Evolutionary conservation across 1,140 invertebrate species (phyloP).

Genomic region (Prorops nasuta): DNA sequence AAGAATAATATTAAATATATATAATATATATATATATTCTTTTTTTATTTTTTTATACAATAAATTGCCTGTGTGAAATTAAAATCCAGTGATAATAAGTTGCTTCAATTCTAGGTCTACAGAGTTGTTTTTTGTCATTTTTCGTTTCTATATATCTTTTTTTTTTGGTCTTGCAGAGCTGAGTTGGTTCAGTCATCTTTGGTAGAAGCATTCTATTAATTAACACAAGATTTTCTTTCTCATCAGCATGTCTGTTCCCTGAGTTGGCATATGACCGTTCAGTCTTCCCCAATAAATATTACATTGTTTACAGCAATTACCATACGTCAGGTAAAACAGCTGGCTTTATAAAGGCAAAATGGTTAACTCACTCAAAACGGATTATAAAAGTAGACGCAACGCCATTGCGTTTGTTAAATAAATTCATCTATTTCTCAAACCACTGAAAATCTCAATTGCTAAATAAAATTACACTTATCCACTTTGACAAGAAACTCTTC

Average conservation of each 20-base stretch:
- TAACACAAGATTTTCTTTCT: slow-evolving; percentile 30
- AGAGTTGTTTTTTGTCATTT: too few relatives aligned
- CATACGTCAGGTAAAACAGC: slow-evolving; percentile 32
- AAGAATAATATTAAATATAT: slow-evolving; percentile 29
- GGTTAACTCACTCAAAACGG: too few relatives aligned
- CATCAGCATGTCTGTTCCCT: slow-evolving; percentile 43
- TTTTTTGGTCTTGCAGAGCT: slow-evolving; percentile 45
- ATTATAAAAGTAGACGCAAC: too few relatives aligned
- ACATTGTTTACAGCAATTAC: slow-evolving; percentile 31
- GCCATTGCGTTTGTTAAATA: too few relatives aligned
- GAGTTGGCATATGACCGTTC: slow-evolving; percentile 49
- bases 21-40: slow-evolving; percentile 31
- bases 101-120: too few relatives aligned
- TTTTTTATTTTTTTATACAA: slow-evolving; percentile 19
- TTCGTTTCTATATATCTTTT: slow-evolving; percentile 10
- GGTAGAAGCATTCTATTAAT: slow-evolving; percentile 39
- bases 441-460: too few relatives aligned
- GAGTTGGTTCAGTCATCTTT: slow-evolving; percentile 47
- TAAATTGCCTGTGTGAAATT: slow-evolving; percentile 15
- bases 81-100: slow-evolving; percentile 18
- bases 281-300: slow-evolving; percentile 40
- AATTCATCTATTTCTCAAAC: too few relatives aligned
- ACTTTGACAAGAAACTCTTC: too few relatives aligned
- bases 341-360: slow-evolving; percentile 27
- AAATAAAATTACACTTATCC: too few relatives aligned